A percentile compares a stretch with the other conserved stretches of the same genome.
phyloP scores from a whole-genome alignment of 2,797 vertebrate genomes.

The Urophycis tenuis region DNA sequence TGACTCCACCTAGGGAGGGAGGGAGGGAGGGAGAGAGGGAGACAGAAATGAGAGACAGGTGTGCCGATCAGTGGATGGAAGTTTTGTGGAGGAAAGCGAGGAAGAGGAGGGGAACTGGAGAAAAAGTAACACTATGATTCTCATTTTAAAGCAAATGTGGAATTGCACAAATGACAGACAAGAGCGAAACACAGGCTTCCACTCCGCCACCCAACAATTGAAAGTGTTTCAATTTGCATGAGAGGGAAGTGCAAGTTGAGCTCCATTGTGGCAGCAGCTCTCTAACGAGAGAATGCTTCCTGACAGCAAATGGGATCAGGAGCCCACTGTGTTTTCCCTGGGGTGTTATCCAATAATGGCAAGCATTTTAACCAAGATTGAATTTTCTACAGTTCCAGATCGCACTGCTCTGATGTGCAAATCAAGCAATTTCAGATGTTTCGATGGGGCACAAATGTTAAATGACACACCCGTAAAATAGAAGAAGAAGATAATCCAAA shows the following conservation, averaged over 20 bases:
- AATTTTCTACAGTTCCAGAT: slow-evolving; percentile 50
- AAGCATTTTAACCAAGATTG: slow-evolving; percentile 51
- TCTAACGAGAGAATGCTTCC: background rate
- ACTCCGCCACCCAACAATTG: background rate
- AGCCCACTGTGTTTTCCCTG: slow-evolving; percentile 41
- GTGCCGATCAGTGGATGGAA: background rate
- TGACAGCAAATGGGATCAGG: slow-evolving; percentile 15
- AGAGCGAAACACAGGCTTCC: background rate
- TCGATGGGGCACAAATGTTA: slow-evolving; percentile 36
- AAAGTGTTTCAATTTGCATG: slow-evolving; percentile 28
- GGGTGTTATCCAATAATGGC: slow-evolving; percentile 53
- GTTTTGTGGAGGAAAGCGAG: background rate
- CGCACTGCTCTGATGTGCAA: slow-evolving; percentile 43
- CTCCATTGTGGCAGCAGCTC: slow-evolving; percentile 47
- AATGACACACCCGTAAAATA: slow-evolving; percentile 27
- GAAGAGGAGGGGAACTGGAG: background rate
- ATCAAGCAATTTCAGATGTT: slow-evolving; percentile 37
- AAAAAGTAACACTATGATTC: background rate
- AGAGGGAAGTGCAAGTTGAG: slow-evolving; percentile 42
- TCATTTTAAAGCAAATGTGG: background rate
- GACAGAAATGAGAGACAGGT: background rate
- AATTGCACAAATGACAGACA: background rate
- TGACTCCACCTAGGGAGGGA: background rate
- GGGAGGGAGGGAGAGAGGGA: background rate
- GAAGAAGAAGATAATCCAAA: background rate